Conservation (phyloP, 2,888 invertebrate genomes). For the Sinotaia quadrata region DNA sequence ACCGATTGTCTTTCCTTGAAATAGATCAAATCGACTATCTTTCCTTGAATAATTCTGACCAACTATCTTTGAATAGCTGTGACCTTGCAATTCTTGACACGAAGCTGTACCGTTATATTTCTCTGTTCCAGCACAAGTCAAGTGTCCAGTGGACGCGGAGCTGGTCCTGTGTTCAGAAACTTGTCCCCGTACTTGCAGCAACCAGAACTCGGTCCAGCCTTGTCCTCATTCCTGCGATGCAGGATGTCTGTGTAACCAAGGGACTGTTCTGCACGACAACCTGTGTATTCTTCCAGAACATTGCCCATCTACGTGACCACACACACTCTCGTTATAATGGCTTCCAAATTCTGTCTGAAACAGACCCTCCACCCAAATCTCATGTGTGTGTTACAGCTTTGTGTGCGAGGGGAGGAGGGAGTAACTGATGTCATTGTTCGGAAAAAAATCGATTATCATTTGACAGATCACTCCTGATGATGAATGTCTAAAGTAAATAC, state of each 20-base stretch:
- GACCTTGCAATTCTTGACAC: neutral
- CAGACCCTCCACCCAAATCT: no score
- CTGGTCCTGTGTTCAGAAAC: constrained; percentile 56
- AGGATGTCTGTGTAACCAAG: constrained; percentile 57
- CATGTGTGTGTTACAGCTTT: no score
- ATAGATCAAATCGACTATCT: no score
- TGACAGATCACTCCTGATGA: no score
- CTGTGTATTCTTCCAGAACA: constrained; percentile 52
- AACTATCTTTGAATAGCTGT: no score
- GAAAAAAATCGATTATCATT: no score
- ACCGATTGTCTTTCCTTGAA: neutral
- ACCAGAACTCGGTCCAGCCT: constrained; percentile 45
- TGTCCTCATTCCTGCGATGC: constrained; percentile 55
- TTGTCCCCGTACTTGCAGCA: constrained; percentile 60
- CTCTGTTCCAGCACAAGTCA: constrained; percentile 38
- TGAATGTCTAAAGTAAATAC: no score
- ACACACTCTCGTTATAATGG: no score
- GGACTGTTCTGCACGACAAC: constrained; percentile 54
- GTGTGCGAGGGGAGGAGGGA: no score
- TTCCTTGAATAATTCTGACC: no score
- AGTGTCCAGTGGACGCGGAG: constrained; percentile 58
- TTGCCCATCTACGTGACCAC: constrained; percentile 45
- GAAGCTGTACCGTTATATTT: neutral
- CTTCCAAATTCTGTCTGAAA: no score
- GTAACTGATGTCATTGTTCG: no score